Base-by-base conservation (phyloP, 1,140 invertebrate genomes). In the Spodoptera frugiperda region DNA sequence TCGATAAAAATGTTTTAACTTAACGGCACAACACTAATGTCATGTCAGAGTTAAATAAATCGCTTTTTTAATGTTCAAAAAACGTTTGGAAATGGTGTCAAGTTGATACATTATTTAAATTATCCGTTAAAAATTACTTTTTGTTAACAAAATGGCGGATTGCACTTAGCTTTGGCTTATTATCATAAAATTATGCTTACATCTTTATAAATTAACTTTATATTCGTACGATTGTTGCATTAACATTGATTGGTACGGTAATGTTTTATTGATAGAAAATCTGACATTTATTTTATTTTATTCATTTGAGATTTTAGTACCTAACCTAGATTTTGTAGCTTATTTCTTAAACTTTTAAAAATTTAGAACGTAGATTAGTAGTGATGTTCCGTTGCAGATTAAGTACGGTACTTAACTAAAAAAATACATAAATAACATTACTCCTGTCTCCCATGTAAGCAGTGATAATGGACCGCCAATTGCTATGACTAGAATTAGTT, bases 121-220 rank as follows among this genome's bases (percentile, higher is more conserved):
- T 49, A 61, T 46, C 55, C 19, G 54, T 73, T 49, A 61, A 48
- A 68, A 59, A 73, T n/a, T 21, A 12, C 14, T 33, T 57, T 71
- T 71, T 71, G 51, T 71, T 17, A 33, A 55, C 17, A 11, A 71
- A 71, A 73, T 55, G 71, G 71, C 44, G 14, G 44, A 61, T 61
- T 61, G 71, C 71, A 73, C 71, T 73, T 48, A 73, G 55, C 57
- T 49, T 30, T 2, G 17, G 17, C n/a, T 30, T 48, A 73, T 73
- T 61, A 73, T 48, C 68, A 71, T 71, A 71, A 71, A 71, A 71
- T 57, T 57, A 53, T 71, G 53, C 39, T 65, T 55, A 55, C 44
- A n/a, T 39, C 9, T 55, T 54, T n/a, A 53, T 53, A 55, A 55
- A 71, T 71, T 51, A 55, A 15, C 4, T 5, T 54, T 53, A 49